phyloP scores from a whole-genome alignment of 2,113 vertebrate species.

The Syrrhaptes paradoxus region DNA sequence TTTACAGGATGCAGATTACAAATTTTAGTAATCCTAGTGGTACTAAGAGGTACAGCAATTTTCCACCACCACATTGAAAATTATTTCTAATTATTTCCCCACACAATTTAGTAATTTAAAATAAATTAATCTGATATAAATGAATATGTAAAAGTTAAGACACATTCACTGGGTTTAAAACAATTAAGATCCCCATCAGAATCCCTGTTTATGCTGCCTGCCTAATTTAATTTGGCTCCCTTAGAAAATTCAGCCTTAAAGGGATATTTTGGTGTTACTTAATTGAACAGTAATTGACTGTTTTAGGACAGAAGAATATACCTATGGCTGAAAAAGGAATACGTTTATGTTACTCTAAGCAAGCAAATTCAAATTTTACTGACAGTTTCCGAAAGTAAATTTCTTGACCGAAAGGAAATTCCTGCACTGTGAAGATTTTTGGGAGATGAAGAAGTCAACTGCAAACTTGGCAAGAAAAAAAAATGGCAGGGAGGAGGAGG shows the following conservation, averaged over 20 bases:
- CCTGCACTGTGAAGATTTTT: not conserved
- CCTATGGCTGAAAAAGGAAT: not conserved
- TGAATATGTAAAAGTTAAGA: not conserved
- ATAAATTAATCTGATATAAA: not conserved
- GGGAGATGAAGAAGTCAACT: not conserved
- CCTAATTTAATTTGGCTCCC: not conserved
- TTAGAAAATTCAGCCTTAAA: not conserved
- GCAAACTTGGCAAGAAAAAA: not conserved
- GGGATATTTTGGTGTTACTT: not conserved
- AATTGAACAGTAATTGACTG: not conserved
- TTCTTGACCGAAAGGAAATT: not conserved
- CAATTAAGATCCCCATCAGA: not conserved
- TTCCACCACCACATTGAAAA: not conserved
- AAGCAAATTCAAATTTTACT: not conserved
- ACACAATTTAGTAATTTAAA: not conserved
- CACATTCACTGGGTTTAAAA: not conserved
- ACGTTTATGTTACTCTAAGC: not conserved
- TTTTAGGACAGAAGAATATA: not conserved
- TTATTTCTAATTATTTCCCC: not conserved
- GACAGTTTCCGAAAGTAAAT: not conserved
- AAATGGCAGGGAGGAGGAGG: rapidly evolving
- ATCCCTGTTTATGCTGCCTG: not conserved
- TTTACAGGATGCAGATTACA: not conserved
- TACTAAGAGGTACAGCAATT: not conserved
- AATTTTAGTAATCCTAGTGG: not conserved